These are phyloP conservation scores for Plecturocebus donacophilus DNA, from an alignment of 2,113 vertebrate genomes.

Conservation along the genomic window DNA sequence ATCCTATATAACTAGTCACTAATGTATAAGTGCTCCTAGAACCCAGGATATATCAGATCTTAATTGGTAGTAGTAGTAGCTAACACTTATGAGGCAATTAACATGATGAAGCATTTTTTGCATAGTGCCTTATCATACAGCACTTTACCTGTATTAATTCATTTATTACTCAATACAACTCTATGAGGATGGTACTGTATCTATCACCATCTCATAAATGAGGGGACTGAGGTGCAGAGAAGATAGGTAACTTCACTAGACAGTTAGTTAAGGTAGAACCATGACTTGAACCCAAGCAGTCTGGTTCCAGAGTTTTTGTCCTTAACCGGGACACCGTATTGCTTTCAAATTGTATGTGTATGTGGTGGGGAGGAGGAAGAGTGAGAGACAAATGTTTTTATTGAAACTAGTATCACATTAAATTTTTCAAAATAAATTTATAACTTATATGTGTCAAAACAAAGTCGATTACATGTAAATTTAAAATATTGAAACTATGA, in stretches of 20 bases:
- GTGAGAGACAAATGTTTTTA: neutral
- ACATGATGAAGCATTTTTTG: neutral
- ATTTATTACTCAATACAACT: neutral
- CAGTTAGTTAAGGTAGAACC: neutral
- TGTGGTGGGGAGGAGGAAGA: neutral
- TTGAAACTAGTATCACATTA: neutral
- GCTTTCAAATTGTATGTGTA: neutral
- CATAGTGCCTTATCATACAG: neutral
- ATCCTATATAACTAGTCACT: neutral
- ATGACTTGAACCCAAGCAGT: neutral
- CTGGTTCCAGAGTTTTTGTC: neutral
- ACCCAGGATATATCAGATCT: neutral
- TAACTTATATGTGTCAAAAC: too few species aligned
- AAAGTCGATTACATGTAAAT: neutral
- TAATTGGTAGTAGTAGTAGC: neutral
- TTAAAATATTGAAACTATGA: neutral
- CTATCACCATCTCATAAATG: neutral
- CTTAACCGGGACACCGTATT: neutral
- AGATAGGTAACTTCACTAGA: neutral
- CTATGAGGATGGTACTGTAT: neutral
- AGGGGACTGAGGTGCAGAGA: neutral
- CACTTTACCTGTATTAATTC: neutral
- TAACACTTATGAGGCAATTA: neutral
- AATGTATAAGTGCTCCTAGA: neutral
- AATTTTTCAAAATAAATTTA: neutral